phyloP scores from a whole-genome alignment of 2,888 invertebrate species.

The Drosophila tanythrix region DNA sequence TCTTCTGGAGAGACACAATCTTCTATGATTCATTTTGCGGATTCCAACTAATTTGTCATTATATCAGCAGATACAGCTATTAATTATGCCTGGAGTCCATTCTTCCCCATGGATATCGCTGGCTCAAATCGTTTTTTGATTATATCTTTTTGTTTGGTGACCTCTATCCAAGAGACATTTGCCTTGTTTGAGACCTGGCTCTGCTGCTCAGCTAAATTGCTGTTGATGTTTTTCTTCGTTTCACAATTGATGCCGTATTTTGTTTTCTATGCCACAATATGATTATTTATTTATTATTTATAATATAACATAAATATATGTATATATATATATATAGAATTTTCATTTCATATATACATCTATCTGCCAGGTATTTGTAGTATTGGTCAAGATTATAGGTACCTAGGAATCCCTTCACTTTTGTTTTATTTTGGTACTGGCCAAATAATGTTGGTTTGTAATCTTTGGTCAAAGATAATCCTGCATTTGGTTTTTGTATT shows the following conservation, averaged over 20 bases:
- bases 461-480: neutral
- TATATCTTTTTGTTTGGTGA: neutral
- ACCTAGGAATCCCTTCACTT: neutral
- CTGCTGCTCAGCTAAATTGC: neutral
- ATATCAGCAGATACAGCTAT: neutral
- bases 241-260: neutral
- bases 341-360: too few relatives aligned
- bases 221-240: neutral
- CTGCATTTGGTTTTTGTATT: neutral
- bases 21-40: rapidly evolving
- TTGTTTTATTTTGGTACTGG: neutral
- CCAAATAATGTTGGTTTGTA: neutral
- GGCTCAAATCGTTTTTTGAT: neutral
- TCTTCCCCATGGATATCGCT: neutral
- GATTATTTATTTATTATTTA: too few relatives aligned
- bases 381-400: too few relatives aligned
- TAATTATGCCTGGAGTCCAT: neutral
- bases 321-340: too few relatives aligned
- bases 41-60: neutral
- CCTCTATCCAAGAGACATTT: neutral
- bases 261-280: neutral
- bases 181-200: neutral
- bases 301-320: too few relatives aligned
- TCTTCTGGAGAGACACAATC: neutral
- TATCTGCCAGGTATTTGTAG: too few relatives aligned